These are phyloP conservation scores for Leptodactylus fallax DNA, from an alignment of 2,797 vertebrate genomes.

Conservation along the genomic window DNA sequence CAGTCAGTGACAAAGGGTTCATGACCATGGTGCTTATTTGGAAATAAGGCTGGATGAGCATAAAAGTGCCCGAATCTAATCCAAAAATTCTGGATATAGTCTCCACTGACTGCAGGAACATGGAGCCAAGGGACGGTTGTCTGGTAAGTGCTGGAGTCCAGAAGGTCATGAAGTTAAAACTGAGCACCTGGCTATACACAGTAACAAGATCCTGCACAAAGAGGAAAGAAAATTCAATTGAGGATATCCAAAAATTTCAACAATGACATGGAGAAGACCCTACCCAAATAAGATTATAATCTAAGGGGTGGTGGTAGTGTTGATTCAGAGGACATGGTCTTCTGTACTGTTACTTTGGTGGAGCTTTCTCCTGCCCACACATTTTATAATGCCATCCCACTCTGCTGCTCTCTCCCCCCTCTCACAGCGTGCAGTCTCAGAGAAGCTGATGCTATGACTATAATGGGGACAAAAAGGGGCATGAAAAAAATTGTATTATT, in stretches of 20 bases:
- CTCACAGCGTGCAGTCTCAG: neutral
- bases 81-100: constrained; percentile 59
- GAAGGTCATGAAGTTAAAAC: constrained; percentile 48
- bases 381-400: neutral
- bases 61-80: constrained; percentile 38
- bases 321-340: too few relatives aligned
- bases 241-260: too few relatives aligned
- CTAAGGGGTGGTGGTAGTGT: too few relatives aligned
- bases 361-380: too few relatives aligned
- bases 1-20: accelerated
- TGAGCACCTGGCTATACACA: constrained; percentile 66
- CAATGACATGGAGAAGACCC: neutral
- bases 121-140: constrained; percentile 29
- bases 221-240: neutral
- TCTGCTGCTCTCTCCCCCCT: neutral
- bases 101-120: constrained; percentile 68
- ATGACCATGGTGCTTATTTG: constrained; percentile 60
- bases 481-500: too few relatives aligned
- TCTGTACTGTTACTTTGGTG: too few relatives aligned
- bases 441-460: neutral
- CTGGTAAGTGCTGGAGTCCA: constrained; percentile 63
- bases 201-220: constrained; percentile 66
- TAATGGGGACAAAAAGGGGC: too few relatives aligned
- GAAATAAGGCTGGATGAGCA: constrained; percentile 57
- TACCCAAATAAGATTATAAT: neutral